Percentiles rank a stretch among this genome's conserved stretches.
Conservation (phyloP, 1,140 invertebrate species). For the Liolophura sinensis region DNA sequence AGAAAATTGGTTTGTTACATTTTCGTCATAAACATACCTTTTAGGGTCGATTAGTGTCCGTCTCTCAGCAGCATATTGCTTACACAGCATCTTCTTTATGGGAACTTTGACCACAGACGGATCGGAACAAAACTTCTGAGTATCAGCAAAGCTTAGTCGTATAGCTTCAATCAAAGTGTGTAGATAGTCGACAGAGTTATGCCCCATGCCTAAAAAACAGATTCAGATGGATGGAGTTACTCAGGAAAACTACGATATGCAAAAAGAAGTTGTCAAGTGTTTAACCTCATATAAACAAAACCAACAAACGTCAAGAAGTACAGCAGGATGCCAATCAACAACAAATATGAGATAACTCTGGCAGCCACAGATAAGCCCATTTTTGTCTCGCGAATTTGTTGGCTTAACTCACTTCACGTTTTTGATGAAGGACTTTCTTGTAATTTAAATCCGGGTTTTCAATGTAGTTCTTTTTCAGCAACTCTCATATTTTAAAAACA, state of each 20-base stretch:
- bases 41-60: constrained; percentile 39
- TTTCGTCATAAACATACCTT: constrained; percentile 20
- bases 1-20: background rate
- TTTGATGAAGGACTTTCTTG: too few relatives aligned
- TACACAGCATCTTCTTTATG: constrained; percentile 42
- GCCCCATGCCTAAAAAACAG: constrained; percentile 31
- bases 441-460: too few relatives aligned
- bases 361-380: background rate
- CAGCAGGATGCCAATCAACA: background rate
- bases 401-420: too few relatives aligned
- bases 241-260: too few relatives aligned
- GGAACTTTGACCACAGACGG: constrained; percentile 40
- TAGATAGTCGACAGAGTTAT: constrained; percentile 49
- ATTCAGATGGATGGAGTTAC: background rate
- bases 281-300: too few relatives aligned
- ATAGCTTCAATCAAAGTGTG: constrained; percentile 56
- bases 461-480: too few relatives aligned
- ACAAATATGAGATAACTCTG: background rate
- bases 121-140: constrained; percentile 50
- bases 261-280: too few relatives aligned
- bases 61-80: constrained; percentile 51
- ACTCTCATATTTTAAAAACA: too few relatives aligned
- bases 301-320: too few relatives aligned
- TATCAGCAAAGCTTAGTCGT: constrained; percentile 55
- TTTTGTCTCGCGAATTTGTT: too few relatives aligned